A percentile compares a stretch with the other conserved stretches of the same genome.
These are phyloP conservation scores for Penelope pileata DNA, from an alignment of 2,113 vertebrate genomes.

Conservation along the genomic window DNA sequence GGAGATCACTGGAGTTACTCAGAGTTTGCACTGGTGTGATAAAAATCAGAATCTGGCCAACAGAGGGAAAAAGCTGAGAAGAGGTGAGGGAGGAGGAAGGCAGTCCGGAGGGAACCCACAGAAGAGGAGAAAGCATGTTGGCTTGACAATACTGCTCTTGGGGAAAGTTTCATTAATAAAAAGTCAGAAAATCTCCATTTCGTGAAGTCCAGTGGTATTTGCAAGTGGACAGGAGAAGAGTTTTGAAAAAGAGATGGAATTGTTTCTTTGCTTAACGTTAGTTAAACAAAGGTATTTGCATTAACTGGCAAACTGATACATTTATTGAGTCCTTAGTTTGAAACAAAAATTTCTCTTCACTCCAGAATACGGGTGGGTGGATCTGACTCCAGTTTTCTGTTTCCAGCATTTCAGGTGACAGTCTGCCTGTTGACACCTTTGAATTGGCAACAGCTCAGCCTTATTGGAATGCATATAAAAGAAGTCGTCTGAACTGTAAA, in stretches of 20 bases:
- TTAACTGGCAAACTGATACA: neutral
- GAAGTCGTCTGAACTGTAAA: neutral
- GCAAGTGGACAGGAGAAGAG: neutral
- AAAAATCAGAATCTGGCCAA: neutral
- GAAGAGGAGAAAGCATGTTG: neutral
- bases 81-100: neutral
- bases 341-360: neutral
- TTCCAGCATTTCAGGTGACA: neutral
- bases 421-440: neutral
- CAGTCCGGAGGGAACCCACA: neutral
- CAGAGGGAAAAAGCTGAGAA: neutral
- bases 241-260: neutral
- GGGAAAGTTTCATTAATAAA: constrained; percentile 35
- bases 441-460: neutral
- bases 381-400: neutral
- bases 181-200: neutral
- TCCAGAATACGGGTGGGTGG: neutral
- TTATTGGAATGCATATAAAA: neutral
- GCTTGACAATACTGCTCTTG: neutral
- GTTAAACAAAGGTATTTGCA: neutral
- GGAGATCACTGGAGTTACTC: neutral
- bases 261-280: neutral
- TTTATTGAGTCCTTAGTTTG: neutral
- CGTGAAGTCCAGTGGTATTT: neutral
- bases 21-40: neutral